phyloP scores from a whole-genome alignment of 2,888 invertebrate genomes.

The Rhopalosiphum nymphaeae region DNA sequence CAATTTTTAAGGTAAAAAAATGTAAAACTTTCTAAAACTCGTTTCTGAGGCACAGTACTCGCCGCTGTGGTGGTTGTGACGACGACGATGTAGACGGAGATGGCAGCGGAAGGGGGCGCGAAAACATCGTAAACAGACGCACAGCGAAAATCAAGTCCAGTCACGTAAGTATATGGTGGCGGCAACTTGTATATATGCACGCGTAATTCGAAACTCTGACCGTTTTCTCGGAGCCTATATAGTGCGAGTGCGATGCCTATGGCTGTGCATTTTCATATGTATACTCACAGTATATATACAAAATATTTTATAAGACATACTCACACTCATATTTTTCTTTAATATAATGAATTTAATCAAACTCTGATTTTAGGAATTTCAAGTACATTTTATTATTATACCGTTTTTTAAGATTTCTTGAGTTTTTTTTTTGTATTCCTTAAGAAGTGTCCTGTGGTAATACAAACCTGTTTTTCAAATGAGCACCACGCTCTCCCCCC shows the following conservation, averaged over 20 bases:
- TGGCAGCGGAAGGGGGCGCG: neutral
- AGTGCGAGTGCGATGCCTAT: neutral
- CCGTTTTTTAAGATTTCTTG: neutral
- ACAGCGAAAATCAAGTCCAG: conserved; percentile 48
- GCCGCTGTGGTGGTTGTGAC: neutral
- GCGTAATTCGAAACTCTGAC: conserved; percentile 35
- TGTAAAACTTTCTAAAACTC: conserved; percentile 58
- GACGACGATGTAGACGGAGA: neutral
- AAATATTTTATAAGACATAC: neutral
- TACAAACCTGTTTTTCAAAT: neutral
- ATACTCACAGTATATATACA: neutral
- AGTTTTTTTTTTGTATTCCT: neutral
- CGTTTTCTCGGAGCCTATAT: conserved; percentile 28
- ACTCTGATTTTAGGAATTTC: neutral
- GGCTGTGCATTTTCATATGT: neutral
- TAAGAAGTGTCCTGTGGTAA: neutral
- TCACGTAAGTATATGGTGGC: conserved; percentile 44
- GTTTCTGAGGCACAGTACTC: conserved; percentile 6
- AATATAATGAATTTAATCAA: neutral
- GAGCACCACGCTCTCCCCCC: neutral
- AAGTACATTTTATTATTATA: neutral
- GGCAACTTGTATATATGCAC: neutral
- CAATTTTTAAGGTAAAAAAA: conserved; percentile 58
- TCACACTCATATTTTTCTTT: neutral
- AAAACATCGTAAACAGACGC: conserved; percentile 33